phyloP scores from a whole-genome alignment of 2,888 invertebrate genomes.

The Stenurella melanura region DNA sequence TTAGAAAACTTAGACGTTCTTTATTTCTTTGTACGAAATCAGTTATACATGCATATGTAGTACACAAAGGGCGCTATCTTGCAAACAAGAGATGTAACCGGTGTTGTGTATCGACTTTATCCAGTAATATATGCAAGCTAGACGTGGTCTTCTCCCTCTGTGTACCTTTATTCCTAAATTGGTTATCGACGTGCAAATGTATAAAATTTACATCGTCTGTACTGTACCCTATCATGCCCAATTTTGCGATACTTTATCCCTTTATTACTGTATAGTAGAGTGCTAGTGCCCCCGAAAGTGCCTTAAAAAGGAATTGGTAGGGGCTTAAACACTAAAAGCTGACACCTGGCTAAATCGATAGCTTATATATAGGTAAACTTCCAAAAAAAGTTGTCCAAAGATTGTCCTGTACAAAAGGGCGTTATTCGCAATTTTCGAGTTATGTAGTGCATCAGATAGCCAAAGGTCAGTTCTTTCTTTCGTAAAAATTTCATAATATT shows the following conservation, averaged over 20 bases:
- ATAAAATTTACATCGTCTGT: constrained; percentile 54
- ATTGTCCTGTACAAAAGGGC: no score
- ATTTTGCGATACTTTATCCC: constrained; percentile 55
- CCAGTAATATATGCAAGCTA: constrained; percentile 58
- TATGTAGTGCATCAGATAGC: no score
- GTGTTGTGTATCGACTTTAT: constrained; percentile 45
- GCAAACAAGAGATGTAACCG: constrained; percentile 6
- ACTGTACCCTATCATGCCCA: constrained; percentile 38
- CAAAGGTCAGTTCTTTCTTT: no score
- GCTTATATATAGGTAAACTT: no score
- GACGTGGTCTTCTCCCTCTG: constrained; percentile 53
- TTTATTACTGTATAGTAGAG: constrained; percentile 58
- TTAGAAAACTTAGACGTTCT: background rate
- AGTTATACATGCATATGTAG: background rate
- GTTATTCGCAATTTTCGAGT: no score
- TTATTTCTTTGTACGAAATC: background rate
- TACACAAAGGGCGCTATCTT: background rate
- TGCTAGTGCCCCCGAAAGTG: no score
- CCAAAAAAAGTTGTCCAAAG: no score
- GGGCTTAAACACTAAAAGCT: no score
- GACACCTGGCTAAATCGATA: no score
- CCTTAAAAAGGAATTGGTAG: no score
- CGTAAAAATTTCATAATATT: no score
- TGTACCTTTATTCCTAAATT: constrained; percentile 58
- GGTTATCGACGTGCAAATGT: constrained; percentile 60